These are phyloP conservation scores for Acleris sparsana DNA, from an alignment of 2,888 invertebrate species.

Conservation along the genomic window DNA sequence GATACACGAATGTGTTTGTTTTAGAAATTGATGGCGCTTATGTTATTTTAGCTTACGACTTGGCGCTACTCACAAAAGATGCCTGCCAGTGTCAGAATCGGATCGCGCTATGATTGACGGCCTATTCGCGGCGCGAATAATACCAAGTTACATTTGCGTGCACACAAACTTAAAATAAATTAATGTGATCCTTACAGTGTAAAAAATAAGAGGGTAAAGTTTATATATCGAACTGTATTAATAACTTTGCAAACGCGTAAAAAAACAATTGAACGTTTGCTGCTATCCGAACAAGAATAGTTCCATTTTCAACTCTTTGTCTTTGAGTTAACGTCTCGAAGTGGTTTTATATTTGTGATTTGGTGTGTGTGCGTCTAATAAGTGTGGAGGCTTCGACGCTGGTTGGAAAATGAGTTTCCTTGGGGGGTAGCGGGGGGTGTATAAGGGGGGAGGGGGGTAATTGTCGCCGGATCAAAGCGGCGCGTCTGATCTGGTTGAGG, in stretches of 20 bases:
- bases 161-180: not conserved
- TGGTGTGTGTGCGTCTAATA: constrained; percentile 30
- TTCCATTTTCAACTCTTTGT: constrained; percentile 11
- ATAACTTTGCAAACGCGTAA: constrained; percentile 10
- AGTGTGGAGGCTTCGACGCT: constrained; percentile 30
- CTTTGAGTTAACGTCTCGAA: not conserved
- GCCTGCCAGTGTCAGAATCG: constrained; percentile 32
- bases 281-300: constrained; percentile 12
- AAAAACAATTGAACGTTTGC: constrained; percentile 27
- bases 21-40: no score
- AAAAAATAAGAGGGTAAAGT: not conserved
- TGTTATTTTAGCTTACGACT: not conserved
- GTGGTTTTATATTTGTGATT: not conserved
- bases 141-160: not conserved
- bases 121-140: constrained; percentile 23
- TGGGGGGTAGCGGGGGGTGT: constrained; percentile 14
- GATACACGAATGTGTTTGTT: no score
- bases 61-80: constrained; percentile 26
- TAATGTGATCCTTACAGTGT: not conserved
- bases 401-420: constrained; percentile 37
- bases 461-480: constrained; percentile 32
- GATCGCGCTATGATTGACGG: constrained; percentile 33
- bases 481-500: constrained; percentile 24
- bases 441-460: constrained; percentile 18
- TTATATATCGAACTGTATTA: not conserved